These are phyloP conservation scores for Drosophila meridiana DNA, from an alignment of 2,888 invertebrate genomes.

Conservation along the genomic window DNA sequence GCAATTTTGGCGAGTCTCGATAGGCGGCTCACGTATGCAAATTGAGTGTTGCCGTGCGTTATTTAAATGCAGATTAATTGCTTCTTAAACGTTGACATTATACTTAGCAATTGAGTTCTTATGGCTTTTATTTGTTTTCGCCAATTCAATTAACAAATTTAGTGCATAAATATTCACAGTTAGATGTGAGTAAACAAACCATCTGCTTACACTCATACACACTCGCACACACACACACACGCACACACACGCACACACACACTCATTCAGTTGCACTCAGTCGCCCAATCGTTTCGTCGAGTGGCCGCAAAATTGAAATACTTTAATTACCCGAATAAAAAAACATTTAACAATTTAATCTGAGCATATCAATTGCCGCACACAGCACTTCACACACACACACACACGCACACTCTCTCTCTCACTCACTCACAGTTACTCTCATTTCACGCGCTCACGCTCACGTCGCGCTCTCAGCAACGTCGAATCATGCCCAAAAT, in stretches of 20 bases:
- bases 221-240: not conserved
- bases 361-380: conserved; percentile 82
- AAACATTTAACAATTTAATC: conserved; percentile 83
- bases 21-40: conserved; percentile 54
- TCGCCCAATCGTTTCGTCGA: conserved; percentile 48
- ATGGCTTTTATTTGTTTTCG: conserved; percentile 4
- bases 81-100: conserved; percentile 59
- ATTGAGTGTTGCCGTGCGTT: conserved; percentile 36
- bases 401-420: conserved; percentile 19
- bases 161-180: conserved; percentile 33
- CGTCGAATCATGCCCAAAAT: conserved; percentile 75
- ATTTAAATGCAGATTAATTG: conserved; percentile 71
- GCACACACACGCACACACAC: not conserved
- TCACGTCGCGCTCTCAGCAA: conserved; percentile 52
- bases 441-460: conserved; percentile 72
- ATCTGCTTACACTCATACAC: conserved; percentile 30
- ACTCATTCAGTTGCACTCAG: conserved; percentile 4
- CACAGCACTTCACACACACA: conserved; percentile 49
- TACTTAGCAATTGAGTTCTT: conserved; percentile 18
- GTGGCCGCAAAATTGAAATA: conserved; percentile 77
- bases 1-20: conserved; percentile 46
- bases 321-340: conserved; percentile 82
- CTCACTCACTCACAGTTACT: conserved; percentile 26
- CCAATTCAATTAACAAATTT: conserved; percentile 17
- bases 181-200: conserved; percentile 23